Evolutionary conservation across 2,797 vertebrate genomes (phyloP).

Genomic region (Cuculus canorus): DNA sequence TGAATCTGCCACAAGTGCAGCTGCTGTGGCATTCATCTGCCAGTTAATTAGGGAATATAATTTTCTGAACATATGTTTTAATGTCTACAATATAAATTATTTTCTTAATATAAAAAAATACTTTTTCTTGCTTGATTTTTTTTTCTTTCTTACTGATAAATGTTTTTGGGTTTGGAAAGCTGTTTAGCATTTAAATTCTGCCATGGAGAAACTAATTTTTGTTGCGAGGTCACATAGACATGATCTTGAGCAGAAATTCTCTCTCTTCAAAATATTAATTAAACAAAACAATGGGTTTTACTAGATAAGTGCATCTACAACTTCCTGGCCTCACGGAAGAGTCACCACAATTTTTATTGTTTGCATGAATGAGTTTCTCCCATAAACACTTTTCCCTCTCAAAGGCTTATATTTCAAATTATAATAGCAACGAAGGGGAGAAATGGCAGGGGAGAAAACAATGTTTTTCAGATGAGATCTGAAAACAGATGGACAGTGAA

Average conservation of each 20-base stretch:
- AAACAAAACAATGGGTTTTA: not conserved
- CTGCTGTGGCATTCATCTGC: not conserved
- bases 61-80: not conserved
- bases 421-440: not conserved
- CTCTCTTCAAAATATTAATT: conserved; percentile 24
- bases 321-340: not conserved
- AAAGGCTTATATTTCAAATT: conserved; percentile 10
- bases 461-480: not conserved
- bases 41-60: not conserved
- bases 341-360: not conserved
- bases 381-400: not conserved
- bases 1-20: not conserved
- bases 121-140: not conserved
- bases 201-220: not conserved
- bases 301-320: conserved; percentile 4
- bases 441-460: not conserved
- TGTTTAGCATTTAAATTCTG: not conserved
- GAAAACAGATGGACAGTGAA: conserved; percentile 7
- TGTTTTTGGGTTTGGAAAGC: not conserved
- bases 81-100: not conserved
- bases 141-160: not conserved
- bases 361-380: not conserved
- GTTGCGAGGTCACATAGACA: not conserved
- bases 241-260: not conserved
- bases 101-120: not conserved